These are phyloP conservation scores for Philereme vetulata DNA, from an alignment of 2,888 invertebrate species.

Conservation along the genomic window DNA sequence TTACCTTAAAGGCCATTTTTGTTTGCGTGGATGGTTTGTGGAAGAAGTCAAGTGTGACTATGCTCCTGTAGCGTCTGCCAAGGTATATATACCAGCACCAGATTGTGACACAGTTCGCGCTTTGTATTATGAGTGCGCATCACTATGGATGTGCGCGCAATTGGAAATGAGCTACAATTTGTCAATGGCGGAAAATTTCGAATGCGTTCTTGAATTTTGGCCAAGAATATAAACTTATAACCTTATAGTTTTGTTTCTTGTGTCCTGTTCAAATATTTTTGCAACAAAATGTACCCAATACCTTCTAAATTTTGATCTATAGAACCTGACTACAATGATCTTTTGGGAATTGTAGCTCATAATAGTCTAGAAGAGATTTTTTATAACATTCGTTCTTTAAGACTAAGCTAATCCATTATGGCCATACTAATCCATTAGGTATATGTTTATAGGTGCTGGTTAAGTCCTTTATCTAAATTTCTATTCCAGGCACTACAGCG, in stretches of 20 bases:
- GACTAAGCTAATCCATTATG: too few relatives aligned
- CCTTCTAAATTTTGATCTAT: not conserved
- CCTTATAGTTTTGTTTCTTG: not conserved
- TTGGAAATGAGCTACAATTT: constrained; percentile 77
- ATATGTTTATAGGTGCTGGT: too few relatives aligned
- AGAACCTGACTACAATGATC: too few relatives aligned
- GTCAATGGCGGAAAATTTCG: constrained; percentile 76
- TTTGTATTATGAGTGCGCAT: constrained; percentile 75
- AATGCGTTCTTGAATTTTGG: constrained; percentile 71
- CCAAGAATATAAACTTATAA: constrained; percentile 44
- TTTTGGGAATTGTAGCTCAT: too few relatives aligned
- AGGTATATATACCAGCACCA: constrained; percentile 68
- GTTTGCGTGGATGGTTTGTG: constrained; percentile 55
- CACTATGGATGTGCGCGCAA: constrained; percentile 75
- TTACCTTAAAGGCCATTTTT: constrained; percentile 79
- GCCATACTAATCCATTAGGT: too few relatives aligned
- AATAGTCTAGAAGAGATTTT: too few relatives aligned
- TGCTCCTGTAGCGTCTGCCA: constrained; percentile 60
- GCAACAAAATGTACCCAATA: not conserved
- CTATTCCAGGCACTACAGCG: too few relatives aligned
- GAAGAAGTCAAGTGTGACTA: constrained; percentile 68
- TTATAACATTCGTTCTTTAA: too few relatives aligned
- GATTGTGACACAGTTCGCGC: constrained; percentile 73
- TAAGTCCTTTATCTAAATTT: too few relatives aligned
- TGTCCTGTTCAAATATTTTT: not conserved